Conservation (phyloP, 2,888 invertebrate genomes). For the Exocentrus adspersus region DNA sequence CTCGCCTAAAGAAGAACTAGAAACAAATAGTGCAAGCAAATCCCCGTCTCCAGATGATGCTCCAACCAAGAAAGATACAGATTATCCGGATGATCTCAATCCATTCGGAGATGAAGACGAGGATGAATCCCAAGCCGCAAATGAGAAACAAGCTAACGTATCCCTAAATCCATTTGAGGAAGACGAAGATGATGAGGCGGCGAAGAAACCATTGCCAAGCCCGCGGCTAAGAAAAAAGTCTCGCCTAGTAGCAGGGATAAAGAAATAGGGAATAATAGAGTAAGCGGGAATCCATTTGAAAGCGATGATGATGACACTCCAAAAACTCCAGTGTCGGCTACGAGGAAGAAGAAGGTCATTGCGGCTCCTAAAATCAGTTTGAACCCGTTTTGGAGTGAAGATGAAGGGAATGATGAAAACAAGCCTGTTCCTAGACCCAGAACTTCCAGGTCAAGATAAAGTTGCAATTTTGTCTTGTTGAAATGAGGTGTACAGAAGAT, state of each 20-base stretch:
- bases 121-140: constrained; percentile 49
- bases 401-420: constrained; percentile 71
- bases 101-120: constrained; percentile 82
- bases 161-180: constrained; percentile 59
- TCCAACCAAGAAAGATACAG: constrained; percentile 34
- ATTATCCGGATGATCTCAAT: constrained; percentile 81
- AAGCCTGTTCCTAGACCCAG: constrained; percentile 65
- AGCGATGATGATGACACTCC: constrained; percentile 51
- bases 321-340: constrained; percentile 32
- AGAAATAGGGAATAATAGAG: constrained; percentile 57
- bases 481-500: too few species aligned
- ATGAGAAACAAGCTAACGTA: constrained; percentile 17
- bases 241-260: constrained; percentile 33
- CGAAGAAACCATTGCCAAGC: constrained; percentile 51
- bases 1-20: not conserved
- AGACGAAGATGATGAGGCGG: constrained; percentile 58
- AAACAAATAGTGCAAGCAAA: not conserved
- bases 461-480: too few species aligned
- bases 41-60: constrained; percentile 24
- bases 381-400: constrained; percentile 81
- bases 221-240: constrained; percentile 41
- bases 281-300: constrained; percentile 74
- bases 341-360: constrained; percentile 42
- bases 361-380: constrained; percentile 65
- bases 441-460: constrained; percentile 58